Evolutionary conservation across 2,113 vertebrate genomes (phyloP), one percentile per base, ranked within the genome.

Genomic region (Hyaena hyaena): DNA sequence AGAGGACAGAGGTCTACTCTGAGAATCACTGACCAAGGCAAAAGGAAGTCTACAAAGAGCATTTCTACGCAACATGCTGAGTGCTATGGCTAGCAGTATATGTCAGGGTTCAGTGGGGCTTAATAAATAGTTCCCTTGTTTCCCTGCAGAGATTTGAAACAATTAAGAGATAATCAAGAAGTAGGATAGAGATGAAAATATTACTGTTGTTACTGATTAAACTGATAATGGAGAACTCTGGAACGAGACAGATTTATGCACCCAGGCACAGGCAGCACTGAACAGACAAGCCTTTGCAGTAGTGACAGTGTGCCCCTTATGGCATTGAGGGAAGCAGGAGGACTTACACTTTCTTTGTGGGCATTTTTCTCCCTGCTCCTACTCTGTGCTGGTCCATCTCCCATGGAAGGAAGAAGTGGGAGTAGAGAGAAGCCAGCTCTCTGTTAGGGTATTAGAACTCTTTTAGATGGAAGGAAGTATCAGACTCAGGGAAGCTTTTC

Each of bases 31-130:
- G 58, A 81, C 48, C 19, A 71, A 93, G 24, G 33, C 4, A 8
- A 66, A 76, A 94, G 43, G 93, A 97, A 43, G 58, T 53, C 48
- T 17, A 48, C 33, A 48, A 69, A 88, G 86, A 93, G 73, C 33
- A 86, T 86, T 79, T 53, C 55, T 63, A 16, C 39, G 9, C 24
- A 87, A 87, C 23, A 33, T 33, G 11, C 7, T 12, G 33, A 50
- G 76, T 76, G 24, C 73, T 85, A 0, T 79, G 17, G 53, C 43
- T 76, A 28, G 23, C 12, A 7, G 35, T 88, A 6, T 39, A 19
- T 28, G 10, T 48, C 85, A 80, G 55, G 55, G 39, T 68, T 88
- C 12, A n/a, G 4, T 88, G 82, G 14, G 24, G 31, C 43, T 50
- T 79, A 35, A 61, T 90, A 63, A 43, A 33, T 28, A 85, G 48